Evolutionary conservation across 2,113 vertebrate species (phyloP).

Genomic region (Rafetus swinhoei): DNA sequence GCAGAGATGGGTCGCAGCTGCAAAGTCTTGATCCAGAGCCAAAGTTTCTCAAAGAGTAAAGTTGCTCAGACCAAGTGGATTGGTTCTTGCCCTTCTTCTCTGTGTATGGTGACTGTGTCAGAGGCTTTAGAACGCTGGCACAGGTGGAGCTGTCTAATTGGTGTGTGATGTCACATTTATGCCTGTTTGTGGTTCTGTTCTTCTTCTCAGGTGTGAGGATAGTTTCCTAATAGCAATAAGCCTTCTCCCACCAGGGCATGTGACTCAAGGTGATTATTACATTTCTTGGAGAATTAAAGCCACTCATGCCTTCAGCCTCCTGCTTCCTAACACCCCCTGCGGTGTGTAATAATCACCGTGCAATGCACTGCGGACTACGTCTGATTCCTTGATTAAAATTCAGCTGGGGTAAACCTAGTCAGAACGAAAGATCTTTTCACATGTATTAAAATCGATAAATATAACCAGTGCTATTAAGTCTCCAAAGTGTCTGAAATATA

Average conservation of each 20-base stretch:
- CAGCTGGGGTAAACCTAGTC: slow-evolving; percentile 5
- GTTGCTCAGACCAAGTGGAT: background rate
- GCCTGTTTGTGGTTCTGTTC: background rate
- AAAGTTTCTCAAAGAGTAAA: background rate
- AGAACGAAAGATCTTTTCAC: slow-evolving; percentile 43
- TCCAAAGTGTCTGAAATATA: slow-evolving; percentile 21
- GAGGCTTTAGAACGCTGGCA: accelerated
- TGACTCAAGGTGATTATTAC: background rate
- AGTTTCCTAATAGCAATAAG: background rate
- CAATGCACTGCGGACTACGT: background rate
- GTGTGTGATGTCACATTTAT: background rate
- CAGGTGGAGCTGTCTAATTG: background rate
- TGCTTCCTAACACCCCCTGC: background rate
- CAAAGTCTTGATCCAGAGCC: background rate
- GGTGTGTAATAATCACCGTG: background rate
- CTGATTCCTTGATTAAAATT: slow-evolving; percentile 60
- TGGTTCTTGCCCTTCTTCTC: background rate
- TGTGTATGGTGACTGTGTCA: background rate
- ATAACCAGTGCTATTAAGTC: background rate
- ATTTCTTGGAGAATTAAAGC: background rate
- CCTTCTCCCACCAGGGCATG: accelerated
- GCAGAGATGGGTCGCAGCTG: accelerated
- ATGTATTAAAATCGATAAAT: slow-evolving; percentile 12
- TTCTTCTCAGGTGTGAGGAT: slow-evolving; percentile 1
- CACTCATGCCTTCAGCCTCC: background rate